These are phyloP conservation scores for Craseonycteris thonglongyai DNA, from an alignment of 2,113 vertebrate species.

Conservation along the genomic window DNA sequence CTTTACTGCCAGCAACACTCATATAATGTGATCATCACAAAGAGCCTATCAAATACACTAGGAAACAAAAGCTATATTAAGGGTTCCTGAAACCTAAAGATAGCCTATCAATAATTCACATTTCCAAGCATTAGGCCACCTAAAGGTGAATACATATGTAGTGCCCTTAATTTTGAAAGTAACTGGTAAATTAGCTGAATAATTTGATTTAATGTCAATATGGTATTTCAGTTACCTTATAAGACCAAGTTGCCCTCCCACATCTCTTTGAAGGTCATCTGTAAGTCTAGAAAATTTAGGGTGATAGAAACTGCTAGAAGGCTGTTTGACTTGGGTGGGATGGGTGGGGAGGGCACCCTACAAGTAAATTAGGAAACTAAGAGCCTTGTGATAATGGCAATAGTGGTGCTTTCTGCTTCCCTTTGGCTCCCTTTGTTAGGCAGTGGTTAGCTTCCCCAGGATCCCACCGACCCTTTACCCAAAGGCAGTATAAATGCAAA, in stretches of 20 bases:
- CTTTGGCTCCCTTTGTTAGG: background rate
- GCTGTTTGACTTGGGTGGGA: background rate
- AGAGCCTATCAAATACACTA: slow-evolving; percentile 73
- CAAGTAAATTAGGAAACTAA: accelerated
- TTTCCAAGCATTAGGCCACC: slow-evolving; percentile 69
- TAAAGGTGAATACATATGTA: slow-evolving; percentile 61
- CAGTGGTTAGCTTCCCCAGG: background rate
- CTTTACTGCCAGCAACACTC: slow-evolving; percentile 67
- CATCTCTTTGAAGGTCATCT: slow-evolving; percentile 63
- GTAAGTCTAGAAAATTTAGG: slow-evolving; percentile 58
- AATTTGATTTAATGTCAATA: slow-evolving; percentile 62
- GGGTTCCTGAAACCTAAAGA: slow-evolving; percentile 60
- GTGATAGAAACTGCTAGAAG: slow-evolving; percentile 48
- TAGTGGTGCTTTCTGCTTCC: background rate
- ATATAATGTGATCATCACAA: slow-evolving; percentile 66
- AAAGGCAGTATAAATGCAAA: background rate
- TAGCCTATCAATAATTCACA: slow-evolving; percentile 78
- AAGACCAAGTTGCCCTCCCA: slow-evolving; percentile 61
- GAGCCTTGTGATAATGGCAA: background rate
- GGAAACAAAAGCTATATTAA: slow-evolving; percentile 78
- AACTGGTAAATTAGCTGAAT: slow-evolving; percentile 70
- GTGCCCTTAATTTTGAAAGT: slow-evolving; percentile 69
- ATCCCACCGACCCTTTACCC: background rate
- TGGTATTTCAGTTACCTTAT: slow-evolving; percentile 64
- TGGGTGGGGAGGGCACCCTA: background rate